These are phyloP conservation scores for Poeciliopsis occidentalis DNA, from an alignment of 2,113 vertebrate species.

Conservation along the genomic window DNA sequence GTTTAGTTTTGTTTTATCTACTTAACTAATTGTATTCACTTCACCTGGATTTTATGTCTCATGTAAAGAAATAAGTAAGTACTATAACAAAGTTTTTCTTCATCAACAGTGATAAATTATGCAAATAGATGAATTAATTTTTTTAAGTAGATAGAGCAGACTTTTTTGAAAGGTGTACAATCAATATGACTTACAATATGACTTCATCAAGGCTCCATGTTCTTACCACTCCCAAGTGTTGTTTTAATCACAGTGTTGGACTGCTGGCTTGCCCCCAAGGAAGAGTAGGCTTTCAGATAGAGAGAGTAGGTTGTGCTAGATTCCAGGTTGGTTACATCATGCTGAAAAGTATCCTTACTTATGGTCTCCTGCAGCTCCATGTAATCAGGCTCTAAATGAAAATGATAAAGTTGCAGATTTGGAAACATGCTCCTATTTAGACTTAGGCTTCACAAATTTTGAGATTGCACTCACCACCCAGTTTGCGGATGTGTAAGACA, in stretches of 20 bases:
- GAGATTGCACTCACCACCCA: constrained; percentile 64
- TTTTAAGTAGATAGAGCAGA: no score
- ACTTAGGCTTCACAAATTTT: neutral
- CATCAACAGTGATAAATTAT: no score
- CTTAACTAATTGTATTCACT: no score
- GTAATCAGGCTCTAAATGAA: constrained; percentile 74
- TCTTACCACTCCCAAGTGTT: constrained; percentile 77
- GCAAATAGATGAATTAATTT: no score
- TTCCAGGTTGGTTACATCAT: constrained; percentile 77
- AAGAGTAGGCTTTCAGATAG: constrained; percentile 79
- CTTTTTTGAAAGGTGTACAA: no score
- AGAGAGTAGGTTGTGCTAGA: constrained; percentile 78
- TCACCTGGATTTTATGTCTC: no score
- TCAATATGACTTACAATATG: no score
- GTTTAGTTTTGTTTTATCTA: no score
- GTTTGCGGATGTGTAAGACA: constrained; percentile 77
- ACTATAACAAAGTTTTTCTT: no score
- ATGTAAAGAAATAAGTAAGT: no score
- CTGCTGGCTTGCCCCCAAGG: constrained; percentile 79
- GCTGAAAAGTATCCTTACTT: constrained; percentile 79
- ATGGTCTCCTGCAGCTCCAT: constrained; percentile 83
- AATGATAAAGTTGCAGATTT: constrained; percentile 14
- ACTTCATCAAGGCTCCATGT: neutral
- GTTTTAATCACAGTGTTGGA: constrained; percentile 75
- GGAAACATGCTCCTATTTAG: neutral